A percentile compares a stretch with the other conserved stretches of the same genome.
These are phyloP conservation scores for Mola mola DNA, from an alignment of 2,113 vertebrate genomes.

Conservation along the genomic window DNA sequence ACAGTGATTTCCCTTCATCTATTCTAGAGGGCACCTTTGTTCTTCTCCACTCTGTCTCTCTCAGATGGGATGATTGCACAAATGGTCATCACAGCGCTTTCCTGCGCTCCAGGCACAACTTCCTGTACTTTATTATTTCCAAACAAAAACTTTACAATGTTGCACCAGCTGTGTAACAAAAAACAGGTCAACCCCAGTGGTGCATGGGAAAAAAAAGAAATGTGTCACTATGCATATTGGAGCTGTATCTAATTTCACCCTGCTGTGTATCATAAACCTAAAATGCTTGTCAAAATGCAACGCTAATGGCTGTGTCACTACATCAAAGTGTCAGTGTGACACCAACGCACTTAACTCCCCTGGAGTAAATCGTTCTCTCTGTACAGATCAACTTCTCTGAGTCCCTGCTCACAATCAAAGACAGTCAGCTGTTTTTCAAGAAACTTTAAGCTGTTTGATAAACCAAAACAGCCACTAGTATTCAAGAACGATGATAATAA, in stretches of 20 bases:
- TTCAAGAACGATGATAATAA: not conserved
- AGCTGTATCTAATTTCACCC: conserved; percentile 23
- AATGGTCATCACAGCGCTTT: conserved; percentile 1
- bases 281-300: conserved; percentile 54
- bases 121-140: not conserved
- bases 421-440: too few relatives aligned
- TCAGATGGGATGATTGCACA: conserved; percentile 18
- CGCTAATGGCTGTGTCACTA: conserved; percentile 27
- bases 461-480: conserved; percentile 1
- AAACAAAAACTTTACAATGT: not conserved
- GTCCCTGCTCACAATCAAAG: too few relatives aligned
- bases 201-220: conserved; percentile 6
- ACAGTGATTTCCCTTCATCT: conserved; percentile 69
- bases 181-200: too few relatives aligned
- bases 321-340: conserved; percentile 27
- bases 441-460: conserved; percentile 23
- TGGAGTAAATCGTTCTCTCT: conserved; percentile 23
- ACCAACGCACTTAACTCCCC: conserved; percentile 22
- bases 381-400: conserved; percentile 29
- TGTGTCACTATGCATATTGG: conserved; percentile 10
- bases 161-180: too few relatives aligned
- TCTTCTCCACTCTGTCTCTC: not conserved
- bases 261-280: too few relatives aligned
- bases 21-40: conserved; percentile 73
- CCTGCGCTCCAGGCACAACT: not conserved